These are phyloP conservation scores for Stegastes partitus DNA, from an alignment of 2,113 vertebrate species.

Conservation along the genomic window DNA sequence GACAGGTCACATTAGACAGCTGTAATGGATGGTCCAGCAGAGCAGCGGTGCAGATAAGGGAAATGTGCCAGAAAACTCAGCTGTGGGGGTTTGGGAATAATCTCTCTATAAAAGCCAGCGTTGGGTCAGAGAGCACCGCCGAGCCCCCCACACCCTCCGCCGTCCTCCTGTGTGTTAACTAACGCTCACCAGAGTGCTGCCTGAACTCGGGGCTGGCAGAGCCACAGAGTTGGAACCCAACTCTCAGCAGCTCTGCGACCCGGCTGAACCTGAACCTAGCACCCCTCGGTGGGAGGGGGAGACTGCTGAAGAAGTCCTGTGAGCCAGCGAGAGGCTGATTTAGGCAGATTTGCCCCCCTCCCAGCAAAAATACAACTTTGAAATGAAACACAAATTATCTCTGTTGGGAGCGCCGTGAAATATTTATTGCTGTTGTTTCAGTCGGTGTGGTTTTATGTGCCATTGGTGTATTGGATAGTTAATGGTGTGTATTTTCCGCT, in stretches of 20 bases:
- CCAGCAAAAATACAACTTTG: constrained; percentile 63
- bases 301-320: constrained; percentile 38
- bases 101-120: constrained; percentile 82
- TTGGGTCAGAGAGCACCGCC: constrained; percentile 77
- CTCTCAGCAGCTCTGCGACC: constrained; percentile 70
- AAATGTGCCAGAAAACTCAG: constrained; percentile 80
- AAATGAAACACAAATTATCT: constrained; percentile 73
- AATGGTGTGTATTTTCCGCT: constrained; percentile 53
- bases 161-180: constrained; percentile 83
- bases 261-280: constrained; percentile 61
- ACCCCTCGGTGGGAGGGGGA: constrained; percentile 38
- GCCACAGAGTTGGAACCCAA: constrained; percentile 64
- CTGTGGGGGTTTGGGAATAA: constrained; percentile 81
- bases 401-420: constrained; percentile 60
- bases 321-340: constrained; percentile 56
- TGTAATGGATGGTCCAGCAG: constrained; percentile 72
- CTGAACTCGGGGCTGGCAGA: constrained; percentile 68
- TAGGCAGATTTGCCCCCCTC: constrained; percentile 56
- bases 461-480: constrained; percentile 66
- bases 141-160: constrained; percentile 34
- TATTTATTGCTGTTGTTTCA: constrained; percentile 75
- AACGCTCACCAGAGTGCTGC: constrained; percentile 79
- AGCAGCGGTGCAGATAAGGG: constrained; percentile 73
- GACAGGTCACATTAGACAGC: constrained; percentile 78
- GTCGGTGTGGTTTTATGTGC: constrained; percentile 72